Conservation (phyloP, 2,888 invertebrate genomes). For the Geophilus truncorum region DNA sequence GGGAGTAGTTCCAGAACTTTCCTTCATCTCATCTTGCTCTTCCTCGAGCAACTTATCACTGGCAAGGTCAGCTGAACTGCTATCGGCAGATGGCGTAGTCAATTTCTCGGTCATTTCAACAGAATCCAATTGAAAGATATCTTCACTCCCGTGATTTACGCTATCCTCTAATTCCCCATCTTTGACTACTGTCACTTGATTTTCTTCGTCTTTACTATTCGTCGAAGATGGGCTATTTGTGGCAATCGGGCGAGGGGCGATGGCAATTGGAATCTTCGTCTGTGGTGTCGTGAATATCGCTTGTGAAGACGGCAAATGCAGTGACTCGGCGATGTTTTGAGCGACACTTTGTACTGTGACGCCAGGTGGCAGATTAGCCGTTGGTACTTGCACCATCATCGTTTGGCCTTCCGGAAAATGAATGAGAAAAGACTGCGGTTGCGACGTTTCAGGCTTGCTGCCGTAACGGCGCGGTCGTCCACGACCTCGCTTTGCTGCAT, state of each 20-base stretch:
- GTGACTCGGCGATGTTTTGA: conserved; percentile 38
- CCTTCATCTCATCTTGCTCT: background rate
- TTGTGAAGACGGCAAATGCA: background rate
- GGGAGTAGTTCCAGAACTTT: conserved; percentile 33
- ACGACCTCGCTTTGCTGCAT: conserved; percentile 45
- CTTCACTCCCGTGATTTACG: background rate
- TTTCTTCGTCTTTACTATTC: background rate
- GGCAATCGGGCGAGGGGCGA: conserved; percentile 14
- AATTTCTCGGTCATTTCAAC: background rate
- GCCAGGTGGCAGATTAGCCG: conserved; percentile 38
- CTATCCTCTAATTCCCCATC: background rate
- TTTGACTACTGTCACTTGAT: background rate
- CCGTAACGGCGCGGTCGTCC: conserved; percentile 47
- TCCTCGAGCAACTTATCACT: background rate
- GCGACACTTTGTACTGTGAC: conserved; percentile 39
- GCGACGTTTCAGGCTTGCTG: conserved; percentile 42
- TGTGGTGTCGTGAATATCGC: background rate
- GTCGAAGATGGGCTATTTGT: background rate
- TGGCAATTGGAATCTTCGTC: background rate
- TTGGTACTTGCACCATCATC: conserved; percentile 46
- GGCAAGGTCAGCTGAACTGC: background rate
- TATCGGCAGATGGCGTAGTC: background rate
- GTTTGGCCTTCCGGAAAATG: conserved; percentile 47
- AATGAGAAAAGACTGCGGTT: conserved; percentile 46
- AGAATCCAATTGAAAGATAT: background rate